Base-by-base conservation (phyloP, 2,888 invertebrate genomes). In the Cantharis nigra region DNA sequence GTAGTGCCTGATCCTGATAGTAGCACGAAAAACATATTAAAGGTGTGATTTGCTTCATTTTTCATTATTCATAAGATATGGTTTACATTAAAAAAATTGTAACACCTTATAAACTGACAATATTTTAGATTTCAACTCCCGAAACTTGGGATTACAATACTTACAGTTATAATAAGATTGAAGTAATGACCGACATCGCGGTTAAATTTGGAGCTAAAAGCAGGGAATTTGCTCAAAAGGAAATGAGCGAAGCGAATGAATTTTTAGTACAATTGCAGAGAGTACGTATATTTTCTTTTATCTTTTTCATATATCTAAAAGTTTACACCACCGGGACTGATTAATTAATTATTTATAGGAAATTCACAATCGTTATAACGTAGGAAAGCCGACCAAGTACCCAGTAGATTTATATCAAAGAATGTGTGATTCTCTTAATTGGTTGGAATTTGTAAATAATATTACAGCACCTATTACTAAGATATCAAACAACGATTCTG, bases 361-460 rank as follows among this genome's bases (percentile, higher is more conserved):
- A 73, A n/a, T 26, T 33, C 70, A 76, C 49, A 65, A 69, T 64
- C 33, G 49, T 9, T 73, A 76, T 23, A 18, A 3, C 7, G 0
- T 64, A n/a, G 64, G 33, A 63, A 9, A 3, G 9, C 65, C 30
- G 3, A 14, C 13, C 13, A 70, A 70, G 49, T 76, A 69, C 28
- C 69, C 78, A 4, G 63, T 78, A 7, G 70, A 69, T 14, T 64
- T 72, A 11, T 78, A 69, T 63, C 73, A 72, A 64, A 20, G 71
- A 70, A 33, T 23, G 10, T 75, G 28, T 20, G 63, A 26, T 11
- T 18, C 63, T n/a, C 14, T 78, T 23, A 69, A 78, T 33, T 78
- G 78, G 78, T 71, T 73, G 3, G 63, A 73, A 14, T 78, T 78
- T 26, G 73, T 78, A n/a, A 75, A 76, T 18, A 76, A 26, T n/a